These are phyloP conservation scores for Cheilosia variabilis DNA, from an alignment of 2,888 invertebrate genomes.

Conservation along the genomic window DNA sequence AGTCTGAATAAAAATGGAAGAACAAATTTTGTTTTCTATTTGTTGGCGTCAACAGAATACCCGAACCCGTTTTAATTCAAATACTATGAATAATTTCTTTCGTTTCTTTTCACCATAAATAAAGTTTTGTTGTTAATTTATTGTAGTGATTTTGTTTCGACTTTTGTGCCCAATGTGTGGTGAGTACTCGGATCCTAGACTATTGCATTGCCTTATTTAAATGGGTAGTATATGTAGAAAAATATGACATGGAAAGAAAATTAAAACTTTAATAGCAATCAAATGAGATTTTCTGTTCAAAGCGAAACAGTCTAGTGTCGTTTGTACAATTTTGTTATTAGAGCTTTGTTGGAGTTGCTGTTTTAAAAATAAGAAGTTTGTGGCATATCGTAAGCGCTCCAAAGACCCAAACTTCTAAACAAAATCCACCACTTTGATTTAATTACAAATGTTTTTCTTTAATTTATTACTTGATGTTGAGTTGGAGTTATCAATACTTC, in stretches of 20 bases:
- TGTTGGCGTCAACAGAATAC: constrained; percentile 54
- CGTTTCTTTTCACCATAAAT: constrained; percentile 23
- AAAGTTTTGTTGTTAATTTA: constrained; percentile 16
- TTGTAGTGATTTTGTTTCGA: neutral
- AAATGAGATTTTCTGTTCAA: neutral
- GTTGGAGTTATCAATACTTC: constrained; percentile 35
- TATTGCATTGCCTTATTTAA: too few species aligned
- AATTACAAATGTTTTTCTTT: constrained; percentile 1
- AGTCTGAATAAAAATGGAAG: constrained; percentile 73
- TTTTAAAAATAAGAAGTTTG: neutral
- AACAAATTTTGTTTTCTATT: constrained; percentile 65
- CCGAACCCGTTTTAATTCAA: constrained; percentile 12
- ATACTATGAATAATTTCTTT: neutral
- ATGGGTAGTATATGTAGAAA: neutral
- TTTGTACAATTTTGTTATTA: neutral
- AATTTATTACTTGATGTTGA: constrained; percentile 33
- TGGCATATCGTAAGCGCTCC: too few species aligned
- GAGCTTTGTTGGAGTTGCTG: neutral
- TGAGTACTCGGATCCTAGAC: too few species aligned
- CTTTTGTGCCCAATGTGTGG: neutral
- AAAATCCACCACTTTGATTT: constrained; percentile 22
- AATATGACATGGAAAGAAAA: too few species aligned
- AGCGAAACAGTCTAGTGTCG: constrained; percentile 6
- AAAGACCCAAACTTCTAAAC: neutral
- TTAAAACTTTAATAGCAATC: neutral